These are phyloP conservation scores for Manacus vitellinus DNA, from an alignment of 2,113 vertebrate genomes.

Conservation along the genomic window DNA sequence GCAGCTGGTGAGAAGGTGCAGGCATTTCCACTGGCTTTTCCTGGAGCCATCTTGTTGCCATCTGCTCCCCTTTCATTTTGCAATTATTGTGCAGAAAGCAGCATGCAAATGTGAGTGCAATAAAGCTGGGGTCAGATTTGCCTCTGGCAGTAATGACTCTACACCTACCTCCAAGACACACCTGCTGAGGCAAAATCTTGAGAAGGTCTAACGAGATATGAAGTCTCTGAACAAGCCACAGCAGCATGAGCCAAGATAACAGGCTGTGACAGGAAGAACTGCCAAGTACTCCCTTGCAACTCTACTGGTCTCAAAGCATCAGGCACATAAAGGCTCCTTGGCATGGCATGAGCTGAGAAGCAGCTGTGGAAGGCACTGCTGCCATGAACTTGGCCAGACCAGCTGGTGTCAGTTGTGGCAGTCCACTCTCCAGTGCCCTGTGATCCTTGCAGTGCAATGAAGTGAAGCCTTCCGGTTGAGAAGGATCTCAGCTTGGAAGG, in stretches of 20 bases:
- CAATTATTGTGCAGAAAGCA: neutral
- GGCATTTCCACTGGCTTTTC: neutral
- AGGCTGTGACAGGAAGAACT: neutral
- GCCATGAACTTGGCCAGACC: neutral
- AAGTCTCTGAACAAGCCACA: neutral
- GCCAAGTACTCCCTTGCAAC: neutral
- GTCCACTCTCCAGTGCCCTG: neutral
- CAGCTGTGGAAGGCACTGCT: neutral
- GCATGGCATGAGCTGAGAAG: accelerated
- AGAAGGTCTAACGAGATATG: neutral
- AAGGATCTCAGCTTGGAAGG: neutral
- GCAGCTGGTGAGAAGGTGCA: neutral
- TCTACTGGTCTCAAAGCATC: neutral
- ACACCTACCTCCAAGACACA: neutral
- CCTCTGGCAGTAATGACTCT: neutral
- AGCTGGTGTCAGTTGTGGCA: neutral
- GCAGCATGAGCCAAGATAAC: neutral
- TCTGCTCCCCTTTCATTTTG: neutral
- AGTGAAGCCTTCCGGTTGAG: neutral
- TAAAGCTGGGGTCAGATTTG: neutral
- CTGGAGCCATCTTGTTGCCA: neutral
- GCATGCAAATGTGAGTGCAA: neutral
- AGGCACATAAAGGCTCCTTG: neutral
- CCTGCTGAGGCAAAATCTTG: neutral
- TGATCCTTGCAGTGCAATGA: neutral